Evolutionary conservation across 2,797 vertebrate species (phyloP).

Genomic region (Moxostoma hubbsi): DNA sequence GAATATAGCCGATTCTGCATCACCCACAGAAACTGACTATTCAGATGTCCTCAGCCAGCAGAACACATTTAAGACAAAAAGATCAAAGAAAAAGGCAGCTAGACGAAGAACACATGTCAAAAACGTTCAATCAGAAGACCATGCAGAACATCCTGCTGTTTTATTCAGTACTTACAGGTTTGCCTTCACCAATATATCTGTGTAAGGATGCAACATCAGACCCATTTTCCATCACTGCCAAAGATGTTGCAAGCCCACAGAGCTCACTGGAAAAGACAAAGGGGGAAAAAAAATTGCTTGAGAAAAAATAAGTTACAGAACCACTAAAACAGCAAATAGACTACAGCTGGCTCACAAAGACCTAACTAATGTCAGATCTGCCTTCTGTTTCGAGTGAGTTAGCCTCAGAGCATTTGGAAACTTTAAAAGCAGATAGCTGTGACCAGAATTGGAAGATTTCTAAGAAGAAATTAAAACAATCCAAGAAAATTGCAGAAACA

Average conservation of each 20-base stretch:
- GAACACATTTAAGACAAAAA: not conserved
- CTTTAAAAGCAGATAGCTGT: not conserved
- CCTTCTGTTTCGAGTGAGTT: not conserved
- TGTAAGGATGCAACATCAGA: too few relatives aligned
- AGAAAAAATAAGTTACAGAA: not conserved
- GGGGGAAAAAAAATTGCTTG: not conserved
- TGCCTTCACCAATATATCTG: too few relatives aligned
- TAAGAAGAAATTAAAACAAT: constrained; percentile 12
- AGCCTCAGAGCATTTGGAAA: constrained; percentile 5
- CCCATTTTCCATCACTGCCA: not conserved
- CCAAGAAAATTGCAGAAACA: not conserved
- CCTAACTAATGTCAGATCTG: not conserved
- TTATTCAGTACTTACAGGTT: too few relatives aligned
- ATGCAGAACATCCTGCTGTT: too few relatives aligned
- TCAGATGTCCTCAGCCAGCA: not conserved
- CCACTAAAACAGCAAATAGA: not conserved
- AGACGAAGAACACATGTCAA: not conserved
- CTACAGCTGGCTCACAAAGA: not conserved
- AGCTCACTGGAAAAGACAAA: not conserved
- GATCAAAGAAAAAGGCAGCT: not conserved
- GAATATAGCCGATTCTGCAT: not conserved
- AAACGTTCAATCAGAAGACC: too few relatives aligned
- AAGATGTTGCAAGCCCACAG: not conserved
- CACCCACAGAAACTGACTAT: not conserved
- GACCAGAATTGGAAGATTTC: not conserved